phyloP scores from a whole-genome alignment of 2,888 invertebrate genomes.

The Arctia plantaginis region DNA sequence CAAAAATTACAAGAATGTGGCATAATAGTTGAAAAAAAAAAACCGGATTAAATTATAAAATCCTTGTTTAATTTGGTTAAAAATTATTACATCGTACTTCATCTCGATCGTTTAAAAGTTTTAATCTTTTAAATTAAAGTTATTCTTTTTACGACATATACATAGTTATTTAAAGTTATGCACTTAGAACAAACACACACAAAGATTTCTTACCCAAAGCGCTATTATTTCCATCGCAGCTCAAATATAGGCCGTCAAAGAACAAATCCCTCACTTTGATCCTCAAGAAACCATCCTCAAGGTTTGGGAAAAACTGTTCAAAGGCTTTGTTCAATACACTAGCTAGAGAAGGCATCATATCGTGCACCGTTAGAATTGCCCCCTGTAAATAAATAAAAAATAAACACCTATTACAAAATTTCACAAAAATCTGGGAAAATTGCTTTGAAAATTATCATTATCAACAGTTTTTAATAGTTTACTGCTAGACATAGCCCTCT shows the following conservation, averaged over 20 bases:
- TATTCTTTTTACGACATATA: not conserved
- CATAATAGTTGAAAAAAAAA: no score
- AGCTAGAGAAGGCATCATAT: constrained; percentile 76
- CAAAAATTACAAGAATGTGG: no score
- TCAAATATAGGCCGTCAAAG: constrained; percentile 86
- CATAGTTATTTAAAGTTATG: no score
- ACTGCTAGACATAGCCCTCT: no score
- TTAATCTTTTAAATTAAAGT: not conserved
- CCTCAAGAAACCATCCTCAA: constrained; percentile 82
- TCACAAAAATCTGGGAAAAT: not conserved
- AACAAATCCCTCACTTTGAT: constrained; percentile 84
- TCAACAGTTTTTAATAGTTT: no score
- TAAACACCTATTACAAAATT: not conserved
- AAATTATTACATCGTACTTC: not conserved
- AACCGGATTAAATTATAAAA: no score
- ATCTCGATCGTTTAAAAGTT: not conserved
- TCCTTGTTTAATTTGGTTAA: no score
- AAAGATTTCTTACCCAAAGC: constrained; percentile 71
- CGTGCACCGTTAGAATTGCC: constrained; percentile 75
- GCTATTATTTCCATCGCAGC: constrained; percentile 78
- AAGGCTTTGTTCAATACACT: constrained; percentile 82
- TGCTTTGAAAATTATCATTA: no score
- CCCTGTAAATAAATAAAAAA: constrained; percentile 59
- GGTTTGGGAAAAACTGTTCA: constrained; percentile 81
- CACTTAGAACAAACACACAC: no score